Base-by-base conservation (phyloP, 2,888 invertebrate genomes). In the Iphiclides podalirius region DNA sequence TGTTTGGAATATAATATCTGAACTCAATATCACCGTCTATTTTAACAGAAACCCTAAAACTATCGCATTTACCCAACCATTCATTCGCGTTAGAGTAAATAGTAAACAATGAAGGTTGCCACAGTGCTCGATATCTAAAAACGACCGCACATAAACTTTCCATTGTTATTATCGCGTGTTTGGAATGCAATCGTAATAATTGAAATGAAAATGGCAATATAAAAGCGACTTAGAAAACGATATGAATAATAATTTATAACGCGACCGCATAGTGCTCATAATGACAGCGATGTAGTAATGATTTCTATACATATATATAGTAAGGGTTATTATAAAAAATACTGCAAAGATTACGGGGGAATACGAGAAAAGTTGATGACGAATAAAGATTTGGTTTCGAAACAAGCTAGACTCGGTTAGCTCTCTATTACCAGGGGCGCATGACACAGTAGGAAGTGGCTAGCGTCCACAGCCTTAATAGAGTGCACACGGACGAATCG, bases 381-480 rank as follows among this genome's bases (percentile, higher is more conserved):
- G 20, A 20, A 20, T 20, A 20, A 31, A 31, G 31, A 31, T 31
- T 31, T 31, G 20, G 15, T 34, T 34, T 26, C 14, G 12, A 75
- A 78, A 73, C 70, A 67, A 78, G 31, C n/a, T n/a, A 79, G 80
- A 75, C 75, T 69, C 52, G 52, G 31, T 31, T 31, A 50, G 52
- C 73, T 71, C 73, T 71, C 72, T 71, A 74, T 70, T 76, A 79
- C 79, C 59, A 72, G 79, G 78, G 66, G 70, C 73, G 58, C 75
- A 80, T 63, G 72, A 61, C 57, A 60, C 66, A 56, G 55, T 67
- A 68, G 72, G 74, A 80, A 79, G 75, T 76, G 75, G 66, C 66
- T 60, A n/a, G n/a, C n/a, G 58, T 55, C 31, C 58, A 61, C 58
- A 60, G 63, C 60, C 59, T 63, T 64, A 67, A 68, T 60, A 56